These are phyloP conservation scores for Conops quadrifasciatus DNA, from an alignment of 2,888 invertebrate genomes.

Conservation along the genomic window DNA sequence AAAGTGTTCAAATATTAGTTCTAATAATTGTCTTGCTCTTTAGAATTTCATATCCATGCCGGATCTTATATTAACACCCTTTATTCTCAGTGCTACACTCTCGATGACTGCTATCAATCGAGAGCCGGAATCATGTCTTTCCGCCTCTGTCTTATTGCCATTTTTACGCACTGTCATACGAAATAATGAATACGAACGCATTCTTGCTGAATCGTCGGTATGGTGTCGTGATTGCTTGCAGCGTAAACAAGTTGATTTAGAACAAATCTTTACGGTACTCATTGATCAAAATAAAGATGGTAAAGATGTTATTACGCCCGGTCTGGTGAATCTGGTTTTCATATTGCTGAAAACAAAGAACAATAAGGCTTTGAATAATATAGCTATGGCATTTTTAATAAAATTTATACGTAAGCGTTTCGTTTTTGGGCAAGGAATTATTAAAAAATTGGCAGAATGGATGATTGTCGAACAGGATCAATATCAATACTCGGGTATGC, in stretches of 20 bases:
- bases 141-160: conserved; percentile 56
- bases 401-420: conserved; percentile 70
- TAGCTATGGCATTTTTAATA: conserved; percentile 70
- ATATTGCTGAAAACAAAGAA: conserved; percentile 64
- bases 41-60: conserved; percentile 68
- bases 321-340: conserved; percentile 68
- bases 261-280: conserved; percentile 58
- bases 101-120: conserved; percentile 62
- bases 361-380: conserved; percentile 56
- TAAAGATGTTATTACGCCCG: conserved; percentile 65
- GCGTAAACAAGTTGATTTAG: conserved; percentile 54
- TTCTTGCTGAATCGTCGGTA: conserved; percentile 63
- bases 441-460: conserved; percentile 69
- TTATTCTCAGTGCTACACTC: conserved; percentile 71
- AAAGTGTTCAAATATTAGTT: not conserved
- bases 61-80: conserved; percentile 71
- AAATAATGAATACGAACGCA: conserved; percentile 65
- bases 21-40: conserved; percentile 45
- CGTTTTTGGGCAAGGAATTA: conserved; percentile 67
- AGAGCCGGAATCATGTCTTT: conserved; percentile 59
- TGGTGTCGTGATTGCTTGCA: conserved; percentile 68
- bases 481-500: conserved; percentile 69
- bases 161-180: conserved; percentile 60
- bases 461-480: conserved; percentile 69
- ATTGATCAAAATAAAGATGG: conserved; percentile 64